These are phyloP conservation scores for Drosophila austrosaltans DNA, from an alignment of 2,888 invertebrate species.

Conservation along the genomic window DNA sequence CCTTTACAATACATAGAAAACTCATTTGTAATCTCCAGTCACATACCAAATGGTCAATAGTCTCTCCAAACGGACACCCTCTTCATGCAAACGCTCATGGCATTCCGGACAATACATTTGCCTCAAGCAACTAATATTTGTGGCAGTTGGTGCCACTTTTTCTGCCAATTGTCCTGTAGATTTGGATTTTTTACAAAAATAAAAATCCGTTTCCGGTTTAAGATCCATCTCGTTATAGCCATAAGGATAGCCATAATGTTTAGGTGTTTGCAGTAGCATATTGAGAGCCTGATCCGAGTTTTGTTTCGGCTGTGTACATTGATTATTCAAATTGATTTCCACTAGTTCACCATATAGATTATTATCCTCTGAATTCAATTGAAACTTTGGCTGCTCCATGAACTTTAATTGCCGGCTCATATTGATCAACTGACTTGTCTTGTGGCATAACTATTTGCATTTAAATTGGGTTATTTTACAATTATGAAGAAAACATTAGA, in stretches of 20 bases:
- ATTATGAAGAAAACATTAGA: constrained; percentile 47
- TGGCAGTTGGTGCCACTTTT: constrained; percentile 61
- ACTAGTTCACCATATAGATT: constrained; percentile 61
- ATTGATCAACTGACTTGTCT: constrained; percentile 36
- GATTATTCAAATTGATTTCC: constrained; percentile 69
- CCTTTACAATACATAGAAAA: not conserved
- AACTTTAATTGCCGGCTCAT: constrained; percentile 69
- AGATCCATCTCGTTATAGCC: constrained; percentile 56
- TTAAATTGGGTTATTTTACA: constrained; percentile 68
- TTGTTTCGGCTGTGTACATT: constrained; percentile 44
- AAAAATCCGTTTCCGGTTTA: constrained; percentile 53
- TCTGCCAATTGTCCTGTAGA: constrained; percentile 65
- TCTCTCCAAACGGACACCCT: constrained; percentile 70
- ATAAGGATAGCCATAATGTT: constrained; percentile 68
- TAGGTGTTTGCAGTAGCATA: constrained; percentile 49
- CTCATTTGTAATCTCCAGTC: not conserved
- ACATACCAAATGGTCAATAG: constrained; percentile 69
- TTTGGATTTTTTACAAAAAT: constrained; percentile 66
- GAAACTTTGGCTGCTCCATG: constrained; percentile 40
- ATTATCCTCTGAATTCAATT: constrained; percentile 33
- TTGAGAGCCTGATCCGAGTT: constrained; percentile 59
- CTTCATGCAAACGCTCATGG: constrained; percentile 71
- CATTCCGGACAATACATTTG: constrained; percentile 79
- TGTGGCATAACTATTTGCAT: constrained; percentile 53
- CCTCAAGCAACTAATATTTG: constrained; percentile 70